phyloP scores from a whole-genome alignment of 2,797 vertebrate species.

The Urosaurus nigricauda region DNA sequence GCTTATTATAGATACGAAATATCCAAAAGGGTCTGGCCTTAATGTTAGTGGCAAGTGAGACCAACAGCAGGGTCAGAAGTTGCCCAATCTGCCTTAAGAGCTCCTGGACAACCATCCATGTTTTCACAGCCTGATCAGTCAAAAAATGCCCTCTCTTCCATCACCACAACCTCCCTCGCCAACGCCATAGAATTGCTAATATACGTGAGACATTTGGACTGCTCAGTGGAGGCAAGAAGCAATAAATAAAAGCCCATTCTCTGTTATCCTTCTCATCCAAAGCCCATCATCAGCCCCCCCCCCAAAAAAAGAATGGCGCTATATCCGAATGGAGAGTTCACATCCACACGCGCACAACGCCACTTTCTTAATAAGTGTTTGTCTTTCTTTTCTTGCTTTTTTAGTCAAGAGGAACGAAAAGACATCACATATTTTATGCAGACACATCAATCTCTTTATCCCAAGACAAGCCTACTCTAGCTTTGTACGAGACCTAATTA shows the following conservation, averaged over 20 bases:
- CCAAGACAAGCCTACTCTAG: conserved; percentile 72
- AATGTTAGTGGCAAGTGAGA: too few species aligned
- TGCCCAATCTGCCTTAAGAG: background rate
- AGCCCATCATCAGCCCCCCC: background rate
- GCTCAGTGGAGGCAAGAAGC: background rate
- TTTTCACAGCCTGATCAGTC: background rate
- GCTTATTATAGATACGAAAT: too few species aligned
- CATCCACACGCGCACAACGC: background rate
- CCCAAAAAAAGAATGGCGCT: conserved; percentile 19
- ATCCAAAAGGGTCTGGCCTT: background rate
- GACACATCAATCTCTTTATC: conserved; percentile 74
- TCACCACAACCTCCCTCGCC: background rate
- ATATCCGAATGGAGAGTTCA: conserved; percentile 32
- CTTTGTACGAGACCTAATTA: conserved; percentile 81
- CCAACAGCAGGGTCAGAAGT: background rate
- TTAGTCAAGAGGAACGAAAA: conserved; percentile 56
- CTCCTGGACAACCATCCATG: background rate
- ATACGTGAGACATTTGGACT: background rate
- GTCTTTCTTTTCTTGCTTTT: background rate
- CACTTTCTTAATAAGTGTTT: conserved; percentile 38
- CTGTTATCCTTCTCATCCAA: background rate
- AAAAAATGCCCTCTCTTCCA: background rate
- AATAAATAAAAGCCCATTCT: background rate
- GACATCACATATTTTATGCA: conserved; percentile 57
- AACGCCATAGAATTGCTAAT: background rate